phyloP scores from a whole-genome alignment of 1,140 invertebrate genomes.

The Calycopis cecrops region DNA sequence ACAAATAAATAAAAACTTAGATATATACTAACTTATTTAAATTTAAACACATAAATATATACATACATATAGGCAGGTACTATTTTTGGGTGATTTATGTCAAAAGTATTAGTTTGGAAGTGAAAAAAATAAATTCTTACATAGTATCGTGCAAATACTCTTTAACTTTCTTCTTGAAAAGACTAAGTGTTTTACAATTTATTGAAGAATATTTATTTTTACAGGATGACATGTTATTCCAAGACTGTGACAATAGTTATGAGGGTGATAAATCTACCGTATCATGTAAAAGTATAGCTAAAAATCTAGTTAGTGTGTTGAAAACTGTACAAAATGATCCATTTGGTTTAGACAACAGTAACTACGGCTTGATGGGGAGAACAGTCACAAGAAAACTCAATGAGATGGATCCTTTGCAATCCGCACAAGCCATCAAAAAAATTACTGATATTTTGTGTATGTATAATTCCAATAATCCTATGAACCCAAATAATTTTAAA shows the following conservation, averaged over 20 bases:
- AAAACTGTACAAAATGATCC: conserved; percentile 50
- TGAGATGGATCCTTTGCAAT: conserved; percentile 51
- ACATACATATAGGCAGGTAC: no score
- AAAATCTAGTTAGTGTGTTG: conserved; percentile 46
- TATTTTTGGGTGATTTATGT: no score
- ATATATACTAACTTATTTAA: no score
- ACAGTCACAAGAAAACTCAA: conserved; percentile 43
- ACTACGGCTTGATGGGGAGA: conserved; percentile 42
- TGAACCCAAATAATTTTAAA: conserved; percentile 58
- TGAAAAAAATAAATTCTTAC: no score
- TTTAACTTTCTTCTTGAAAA: no score
- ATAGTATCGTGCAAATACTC: no score
- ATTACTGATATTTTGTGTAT: conserved; percentile 52
- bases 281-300: conserved; percentile 38
- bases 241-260: conserved; percentile 23
- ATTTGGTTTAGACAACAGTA: conserved; percentile 44
- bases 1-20: no score
- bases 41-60: no score
- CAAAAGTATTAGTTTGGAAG: no score
- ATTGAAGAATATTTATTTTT: conserved; percentile 16
- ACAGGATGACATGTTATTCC: conserved; percentile 8
- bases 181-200: no score
- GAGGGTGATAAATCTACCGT: conserved; percentile 23
- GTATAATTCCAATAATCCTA: conserved; percentile 51
- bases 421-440: conserved; percentile 40